phyloP scores from a whole-genome alignment of 2,797 vertebrate species.

The Mastacembelus armatus region DNA sequence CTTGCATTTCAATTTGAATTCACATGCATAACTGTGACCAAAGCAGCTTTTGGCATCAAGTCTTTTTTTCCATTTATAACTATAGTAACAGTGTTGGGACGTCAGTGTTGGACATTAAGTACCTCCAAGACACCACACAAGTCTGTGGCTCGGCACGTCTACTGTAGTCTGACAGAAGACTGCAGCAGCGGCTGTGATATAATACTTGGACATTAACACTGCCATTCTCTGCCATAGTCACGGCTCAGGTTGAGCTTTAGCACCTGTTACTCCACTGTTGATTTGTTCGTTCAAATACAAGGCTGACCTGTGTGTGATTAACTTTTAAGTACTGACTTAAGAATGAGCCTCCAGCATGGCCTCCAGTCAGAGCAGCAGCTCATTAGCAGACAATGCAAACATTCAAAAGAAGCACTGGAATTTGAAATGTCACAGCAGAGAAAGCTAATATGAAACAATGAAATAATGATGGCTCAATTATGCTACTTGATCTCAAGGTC shows the following conservation, averaged over 20 bases:
- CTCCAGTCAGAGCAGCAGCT: background rate
- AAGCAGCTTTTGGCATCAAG: background rate
- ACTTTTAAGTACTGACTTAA: background rate
- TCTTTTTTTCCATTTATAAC: no score
- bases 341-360: background rate
- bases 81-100: background rate
- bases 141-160: background rate
- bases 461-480: background rate
- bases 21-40: background rate
- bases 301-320: background rate
- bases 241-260: no score
- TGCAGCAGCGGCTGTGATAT: no score
- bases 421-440: background rate
- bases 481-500: background rate
- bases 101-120: background rate
- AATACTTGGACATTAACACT: no score
- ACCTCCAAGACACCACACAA: constrained; percentile 8
- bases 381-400: background rate
- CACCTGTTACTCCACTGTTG: background rate
- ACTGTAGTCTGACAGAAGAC: no score
- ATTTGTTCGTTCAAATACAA: background rate
- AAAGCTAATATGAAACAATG: background rate
- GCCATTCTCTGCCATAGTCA: no score
- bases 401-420: background rate
- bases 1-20: background rate